Evolutionary conservation across 2,797 vertebrate species (phyloP).

Genomic region (Hemitrygon akajei): DNA sequence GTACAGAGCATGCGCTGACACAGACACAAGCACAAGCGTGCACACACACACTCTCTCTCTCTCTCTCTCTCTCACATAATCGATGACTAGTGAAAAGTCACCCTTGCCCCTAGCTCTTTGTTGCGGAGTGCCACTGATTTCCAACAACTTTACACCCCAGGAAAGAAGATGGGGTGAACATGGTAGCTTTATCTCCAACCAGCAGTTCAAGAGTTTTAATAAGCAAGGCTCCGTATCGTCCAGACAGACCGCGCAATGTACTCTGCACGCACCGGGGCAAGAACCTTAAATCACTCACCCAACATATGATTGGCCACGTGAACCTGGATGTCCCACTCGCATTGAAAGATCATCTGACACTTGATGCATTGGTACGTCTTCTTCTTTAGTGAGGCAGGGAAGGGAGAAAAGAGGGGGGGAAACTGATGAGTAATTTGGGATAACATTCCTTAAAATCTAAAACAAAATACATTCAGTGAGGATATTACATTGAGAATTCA

Average conservation of each 20-base stretch:
- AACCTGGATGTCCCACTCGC: slow-evolving; percentile 99
- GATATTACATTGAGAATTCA: too few relatives aligned
- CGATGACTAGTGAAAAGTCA: too few relatives aligned
- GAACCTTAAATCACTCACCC: slow-evolving; percentile 66
- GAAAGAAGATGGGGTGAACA: not conserved
- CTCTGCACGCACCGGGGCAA: not conserved
- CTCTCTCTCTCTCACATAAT: too few relatives aligned
- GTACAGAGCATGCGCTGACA: too few relatives aligned
- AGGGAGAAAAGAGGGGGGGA: not conserved
- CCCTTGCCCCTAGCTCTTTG: too few relatives aligned
- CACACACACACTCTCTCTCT: too few relatives aligned
- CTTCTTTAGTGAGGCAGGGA: slow-evolving; percentile 70
- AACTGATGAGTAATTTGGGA: not conserved
- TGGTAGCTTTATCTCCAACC: too few relatives aligned
- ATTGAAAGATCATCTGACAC: slow-evolving; percentile 99
- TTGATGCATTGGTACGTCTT: slow-evolving; percentile 99
- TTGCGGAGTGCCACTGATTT: too few relatives aligned
- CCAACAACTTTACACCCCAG: not conserved
- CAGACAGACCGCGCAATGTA: not conserved
- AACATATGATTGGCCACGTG: slow-evolving; percentile 99
- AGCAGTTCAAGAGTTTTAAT: too few relatives aligned
- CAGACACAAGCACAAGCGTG: not conserved
- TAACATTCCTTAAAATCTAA: too few relatives aligned
- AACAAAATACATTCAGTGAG: too few relatives aligned
- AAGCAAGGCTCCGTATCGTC: not conserved